Evolutionary conservation across 2,888 invertebrate genomes (phyloP).

Genomic region (Choristoneura rosaceana): DNA sequence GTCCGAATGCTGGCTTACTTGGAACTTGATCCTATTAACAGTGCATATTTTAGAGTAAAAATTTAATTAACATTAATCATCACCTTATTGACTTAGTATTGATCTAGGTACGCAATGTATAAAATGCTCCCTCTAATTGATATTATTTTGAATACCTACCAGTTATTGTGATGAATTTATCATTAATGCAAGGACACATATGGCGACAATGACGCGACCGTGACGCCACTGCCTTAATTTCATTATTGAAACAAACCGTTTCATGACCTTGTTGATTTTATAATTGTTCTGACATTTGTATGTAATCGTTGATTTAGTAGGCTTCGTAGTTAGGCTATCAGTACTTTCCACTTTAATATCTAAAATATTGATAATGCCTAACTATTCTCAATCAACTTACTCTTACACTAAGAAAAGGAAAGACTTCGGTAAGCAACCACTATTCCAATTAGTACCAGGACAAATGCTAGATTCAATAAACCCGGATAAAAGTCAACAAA

Average conservation of each 20-base stretch:
- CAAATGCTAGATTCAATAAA: constrained; percentile 73
- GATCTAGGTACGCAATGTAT: not conserved
- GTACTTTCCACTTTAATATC: not conserved
- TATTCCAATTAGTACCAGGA: constrained; percentile 75
- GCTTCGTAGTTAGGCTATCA: not conserved
- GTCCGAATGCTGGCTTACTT: not conserved
- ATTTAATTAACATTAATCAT: not conserved
- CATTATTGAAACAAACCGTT: constrained; percentile 56
- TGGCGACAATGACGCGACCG: constrained; percentile 60
- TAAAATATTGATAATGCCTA: constrained; percentile 53
- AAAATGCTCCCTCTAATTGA: constrained; percentile 17
- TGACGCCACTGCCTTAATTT: constrained; percentile 52
- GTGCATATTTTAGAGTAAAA: not conserved
- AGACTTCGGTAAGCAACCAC: constrained; percentile 79
- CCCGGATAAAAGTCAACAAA: constrained; percentile 69
- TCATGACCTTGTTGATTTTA: constrained; percentile 68
- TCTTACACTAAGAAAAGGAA: constrained; percentile 80
- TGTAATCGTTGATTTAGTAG: not conserved
- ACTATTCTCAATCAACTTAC: constrained; percentile 66
- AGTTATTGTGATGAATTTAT: constrained; percentile 35
- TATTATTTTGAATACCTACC: constrained; percentile 7
- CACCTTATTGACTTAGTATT: no score
- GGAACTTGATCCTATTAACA: not conserved
- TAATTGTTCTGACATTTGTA: constrained; percentile 45
- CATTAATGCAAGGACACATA: constrained; percentile 70